Base-by-base conservation (phyloP, 2,888 invertebrate species). In the Meghimatium bilineatum region DNA sequence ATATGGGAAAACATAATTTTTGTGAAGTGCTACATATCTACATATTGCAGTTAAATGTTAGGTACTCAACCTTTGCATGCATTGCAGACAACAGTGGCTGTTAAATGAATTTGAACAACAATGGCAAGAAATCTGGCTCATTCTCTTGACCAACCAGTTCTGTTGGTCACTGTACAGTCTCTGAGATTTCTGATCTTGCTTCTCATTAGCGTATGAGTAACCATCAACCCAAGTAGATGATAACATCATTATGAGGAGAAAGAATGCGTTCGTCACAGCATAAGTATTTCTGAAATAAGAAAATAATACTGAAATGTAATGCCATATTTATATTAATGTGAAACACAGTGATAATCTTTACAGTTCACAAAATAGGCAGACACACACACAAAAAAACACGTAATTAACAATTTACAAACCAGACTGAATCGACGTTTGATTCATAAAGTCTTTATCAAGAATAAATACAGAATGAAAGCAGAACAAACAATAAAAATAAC, bases 21-120 rank as follows among this genome's bases (percentile, higher is more conserved):
- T n/a, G n/a, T n/a, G 44, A 44, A 44, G 44, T 44, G 44, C 44
- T 44, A 44, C 5, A 44, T n/a, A n/a, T n/a, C n/a, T n/a, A n/a
- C n/a, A n/a, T n/a, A n/a, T n/a, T n/a, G n/a, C n/a, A n/a, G n/a
- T n/a, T n/a, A n/a, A 12, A 44, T 8, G 44, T 44, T 44, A 44
- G 5, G 44, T 44, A 44, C 44, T 44, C 12, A 17, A 82, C 82
- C 82, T 82, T 44, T 66, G 52, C 82, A 82, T 82, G 66, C 82
- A 82, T 49, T 82, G 56, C 26, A 75, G n/a, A 52, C 82, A 82
- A 29, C 82, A 82, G 34, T 75, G 71, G 38, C 82, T 82, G 38
- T 82, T 82, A 67, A 82, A 82, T 29, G 82, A 82, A 66, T 82
- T 82, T 3, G 82, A 75, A 34, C 82, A 82, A 26, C 82, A 82